Evolutionary conservation across 2,113 vertebrate genomes (phyloP).

Genomic region (Colistium nudipinnis): DNA sequence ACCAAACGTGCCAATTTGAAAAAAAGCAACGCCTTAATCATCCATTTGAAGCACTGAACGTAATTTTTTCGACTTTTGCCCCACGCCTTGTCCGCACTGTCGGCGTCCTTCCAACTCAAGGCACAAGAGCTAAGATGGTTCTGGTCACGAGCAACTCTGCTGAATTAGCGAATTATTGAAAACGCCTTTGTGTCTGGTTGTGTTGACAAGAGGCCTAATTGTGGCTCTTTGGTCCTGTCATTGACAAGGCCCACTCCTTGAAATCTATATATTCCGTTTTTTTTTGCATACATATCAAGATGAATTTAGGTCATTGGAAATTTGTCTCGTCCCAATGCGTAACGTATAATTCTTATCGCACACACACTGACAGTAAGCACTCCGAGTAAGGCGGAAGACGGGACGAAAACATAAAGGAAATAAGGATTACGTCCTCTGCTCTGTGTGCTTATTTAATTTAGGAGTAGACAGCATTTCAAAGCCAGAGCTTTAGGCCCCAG

Average conservation of each 20-base stretch:
- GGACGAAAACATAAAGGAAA: constrained; percentile 48
- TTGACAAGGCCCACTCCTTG: not conserved
- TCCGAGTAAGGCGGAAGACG: constrained; percentile 19
- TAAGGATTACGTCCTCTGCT: constrained; percentile 43
- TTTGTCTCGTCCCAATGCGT: too few relatives aligned
- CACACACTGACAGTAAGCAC: too few relatives aligned
- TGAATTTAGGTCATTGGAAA: not conserved
- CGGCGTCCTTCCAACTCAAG: not conserved
- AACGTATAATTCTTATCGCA: too few relatives aligned
- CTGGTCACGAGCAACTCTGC: not conserved
- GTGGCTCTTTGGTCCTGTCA: not conserved
- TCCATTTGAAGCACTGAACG: not conserved
- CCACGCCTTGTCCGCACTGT: not conserved
- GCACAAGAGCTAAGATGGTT: not conserved
- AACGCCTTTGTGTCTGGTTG: not conserved
- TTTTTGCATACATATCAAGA: not conserved
- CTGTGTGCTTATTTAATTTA: constrained; percentile 61
- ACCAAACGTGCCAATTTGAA: too few relatives aligned
- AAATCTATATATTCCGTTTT: not conserved
- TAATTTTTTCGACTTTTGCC: not conserved
- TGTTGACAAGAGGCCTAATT: not conserved
- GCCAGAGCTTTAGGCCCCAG: constrained; percentile 90
- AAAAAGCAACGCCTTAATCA: not conserved
- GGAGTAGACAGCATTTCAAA: constrained; percentile 82
- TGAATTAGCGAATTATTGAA: not conserved